Conservation (phyloP, 2,113 vertebrate species). For the Pardalotus punctatus region DNA sequence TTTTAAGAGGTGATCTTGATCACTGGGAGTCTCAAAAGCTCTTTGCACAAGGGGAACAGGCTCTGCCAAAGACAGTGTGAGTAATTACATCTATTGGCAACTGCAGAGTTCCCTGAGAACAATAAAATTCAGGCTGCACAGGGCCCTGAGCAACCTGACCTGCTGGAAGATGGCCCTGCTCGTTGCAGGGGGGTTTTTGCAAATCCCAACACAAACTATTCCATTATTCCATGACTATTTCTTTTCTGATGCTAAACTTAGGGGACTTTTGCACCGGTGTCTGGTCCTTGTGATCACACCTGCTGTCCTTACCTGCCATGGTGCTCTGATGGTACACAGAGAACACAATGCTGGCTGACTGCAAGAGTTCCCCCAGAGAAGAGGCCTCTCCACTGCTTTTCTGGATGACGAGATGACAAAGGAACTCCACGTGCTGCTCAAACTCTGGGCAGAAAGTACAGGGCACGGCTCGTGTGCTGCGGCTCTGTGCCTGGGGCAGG, state of each 20-base stretch:
- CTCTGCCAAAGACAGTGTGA: not conserved
- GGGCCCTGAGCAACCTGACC: not conserved
- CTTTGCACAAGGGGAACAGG: not conserved
- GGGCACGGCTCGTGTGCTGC: slow-evolving; percentile 74
- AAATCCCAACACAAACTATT: not conserved
- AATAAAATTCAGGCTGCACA: not conserved
- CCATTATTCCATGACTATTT: not conserved
- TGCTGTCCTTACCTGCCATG: slow-evolving; percentile 53
- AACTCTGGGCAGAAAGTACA: slow-evolving; percentile 89
- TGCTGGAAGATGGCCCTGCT: not conserved
- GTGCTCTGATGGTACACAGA: slow-evolving; percentile 82
- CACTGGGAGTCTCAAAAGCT: not conserved
- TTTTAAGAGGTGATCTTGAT: not conserved
- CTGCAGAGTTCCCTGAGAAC: not conserved
- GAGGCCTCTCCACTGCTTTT: slow-evolving; percentile 80
- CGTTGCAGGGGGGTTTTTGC: not conserved
- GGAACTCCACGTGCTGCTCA: slow-evolving; percentile 78
- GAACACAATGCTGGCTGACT: slow-evolving; percentile 78
- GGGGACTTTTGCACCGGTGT: not conserved
- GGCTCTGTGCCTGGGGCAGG: slow-evolving; percentile 74
- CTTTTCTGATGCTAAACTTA: not conserved
- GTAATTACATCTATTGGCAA: not conserved
- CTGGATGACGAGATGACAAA: slow-evolving; percentile 79
- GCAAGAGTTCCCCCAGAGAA: slow-evolving; percentile 87
- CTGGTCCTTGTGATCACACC: no score